Percentiles rank a stretch among this genome's conserved stretches.
phyloP scores from a whole-genome alignment of 2,113 vertebrate genomes.

The Grantiella picta region DNA sequence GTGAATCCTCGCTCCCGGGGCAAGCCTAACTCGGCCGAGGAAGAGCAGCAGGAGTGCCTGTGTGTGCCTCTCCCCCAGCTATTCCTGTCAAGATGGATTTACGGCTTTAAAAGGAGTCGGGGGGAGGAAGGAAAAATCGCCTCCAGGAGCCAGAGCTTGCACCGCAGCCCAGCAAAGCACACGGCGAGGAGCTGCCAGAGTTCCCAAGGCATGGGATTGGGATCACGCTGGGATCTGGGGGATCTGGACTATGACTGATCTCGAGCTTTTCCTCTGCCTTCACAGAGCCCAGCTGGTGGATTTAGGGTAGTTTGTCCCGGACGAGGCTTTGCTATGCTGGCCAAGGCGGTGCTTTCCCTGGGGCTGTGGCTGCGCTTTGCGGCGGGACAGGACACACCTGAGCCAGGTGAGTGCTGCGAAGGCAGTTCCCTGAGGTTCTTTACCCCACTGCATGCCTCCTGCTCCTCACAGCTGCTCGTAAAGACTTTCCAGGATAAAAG shows the following conservation, averaged over 20 bases:
- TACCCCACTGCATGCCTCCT: background rate
- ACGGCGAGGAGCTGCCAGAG: background rate
- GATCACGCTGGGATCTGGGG: background rate
- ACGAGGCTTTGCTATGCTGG: conserved; percentile 60
- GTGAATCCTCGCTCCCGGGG: background rate
- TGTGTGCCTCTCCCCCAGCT: background rate
- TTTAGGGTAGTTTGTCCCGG: background rate
- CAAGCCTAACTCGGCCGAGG: background rate
- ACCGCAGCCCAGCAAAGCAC: background rate
- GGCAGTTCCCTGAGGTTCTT: rapidly evolving
- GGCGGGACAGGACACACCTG: conserved; percentile 31
- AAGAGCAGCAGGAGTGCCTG: background rate
- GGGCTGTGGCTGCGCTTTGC: conserved; percentile 55
- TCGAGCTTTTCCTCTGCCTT: background rate
- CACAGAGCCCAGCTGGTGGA: background rate
- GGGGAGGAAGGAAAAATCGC: background rate
- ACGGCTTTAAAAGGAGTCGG: background rate
- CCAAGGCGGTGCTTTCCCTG: conserved; percentile 40
- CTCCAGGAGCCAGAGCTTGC: background rate
- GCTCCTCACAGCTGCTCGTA: background rate
- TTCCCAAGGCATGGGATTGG: background rate
- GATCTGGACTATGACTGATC: background rate
- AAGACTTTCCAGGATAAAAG: background rate
- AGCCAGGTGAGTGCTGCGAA: conserved; percentile 60
- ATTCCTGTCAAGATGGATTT: conserved; percentile 50